Percentiles rank a stretch among this genome's conserved stretches.
phyloP scores from a whole-genome alignment of 2,888 invertebrate genomes.

The Holacanthella duospinosa region DNA sequence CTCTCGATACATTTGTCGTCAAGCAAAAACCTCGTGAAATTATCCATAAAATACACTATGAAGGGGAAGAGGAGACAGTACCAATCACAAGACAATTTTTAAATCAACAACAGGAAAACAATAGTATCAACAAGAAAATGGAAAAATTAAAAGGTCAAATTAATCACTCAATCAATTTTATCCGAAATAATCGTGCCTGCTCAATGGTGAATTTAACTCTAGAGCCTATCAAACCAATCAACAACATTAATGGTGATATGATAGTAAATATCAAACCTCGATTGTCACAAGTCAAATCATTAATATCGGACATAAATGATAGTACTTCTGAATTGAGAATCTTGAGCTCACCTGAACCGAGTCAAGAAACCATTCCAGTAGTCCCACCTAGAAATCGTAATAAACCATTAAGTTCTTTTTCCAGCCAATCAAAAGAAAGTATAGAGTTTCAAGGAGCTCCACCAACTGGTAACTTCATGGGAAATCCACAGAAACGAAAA shows the following conservation, averaged over 20 bases:
- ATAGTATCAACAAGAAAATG: background rate
- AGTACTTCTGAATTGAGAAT: background rate
- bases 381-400: background rate
- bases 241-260: no score
- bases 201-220: background rate
- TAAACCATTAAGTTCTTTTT: background rate
- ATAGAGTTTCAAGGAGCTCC: background rate
- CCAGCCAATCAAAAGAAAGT: background rate
- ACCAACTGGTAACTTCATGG: background rate
- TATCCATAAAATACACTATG: background rate
- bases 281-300: background rate
- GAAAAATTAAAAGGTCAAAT: background rate
- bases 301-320: no score
- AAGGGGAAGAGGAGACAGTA: background rate
- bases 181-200: background rate
- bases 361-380: background rate
- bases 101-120: background rate
- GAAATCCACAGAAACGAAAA: background rate
- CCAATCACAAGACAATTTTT: background rate
- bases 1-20: background rate
- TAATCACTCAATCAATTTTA: background rate
- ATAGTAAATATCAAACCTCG: background rate
- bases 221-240: background rate
- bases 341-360: background rate
- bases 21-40: constrained; percentile 2